phyloP scores from a whole-genome alignment of 2,113 vertebrate species.

The Rattus rattus region DNA sequence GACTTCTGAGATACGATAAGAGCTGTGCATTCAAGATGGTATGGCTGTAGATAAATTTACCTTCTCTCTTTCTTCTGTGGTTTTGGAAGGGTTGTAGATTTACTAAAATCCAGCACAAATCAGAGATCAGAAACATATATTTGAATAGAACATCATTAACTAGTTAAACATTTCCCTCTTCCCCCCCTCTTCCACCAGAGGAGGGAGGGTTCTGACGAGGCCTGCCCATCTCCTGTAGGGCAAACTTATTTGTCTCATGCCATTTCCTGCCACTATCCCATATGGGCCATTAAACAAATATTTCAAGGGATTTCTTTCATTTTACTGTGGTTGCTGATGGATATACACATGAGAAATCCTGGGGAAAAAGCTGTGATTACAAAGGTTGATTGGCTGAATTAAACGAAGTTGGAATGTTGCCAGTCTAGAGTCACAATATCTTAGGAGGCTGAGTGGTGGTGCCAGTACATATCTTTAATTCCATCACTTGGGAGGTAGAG shows the following conservation, averaged over 20 bases:
- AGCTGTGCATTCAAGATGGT: too few relatives aligned
- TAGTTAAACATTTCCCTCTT: background rate
- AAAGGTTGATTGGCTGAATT: background rate
- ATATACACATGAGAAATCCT: background rate
- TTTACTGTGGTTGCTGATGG: slow-evolving; percentile 25
- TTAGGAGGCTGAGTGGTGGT: background rate
- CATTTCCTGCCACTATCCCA: background rate
- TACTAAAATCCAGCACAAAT: background rate
- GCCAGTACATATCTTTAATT: background rate
- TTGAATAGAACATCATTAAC: background rate
- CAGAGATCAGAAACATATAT: background rate
- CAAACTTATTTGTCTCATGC: background rate
- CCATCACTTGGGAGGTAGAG: background rate
- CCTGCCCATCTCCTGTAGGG: background rate
- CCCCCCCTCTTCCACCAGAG: background rate
- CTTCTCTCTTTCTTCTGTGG: too few relatives aligned
- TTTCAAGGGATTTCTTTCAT: slow-evolving; percentile 8
- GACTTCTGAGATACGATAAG: background rate
- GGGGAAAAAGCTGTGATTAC: background rate
- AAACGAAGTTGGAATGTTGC: background rate
- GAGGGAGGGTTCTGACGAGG: background rate
- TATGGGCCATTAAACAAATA: slow-evolving; percentile 21
- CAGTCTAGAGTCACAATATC: too few relatives aligned
- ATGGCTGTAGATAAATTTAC: background rate
- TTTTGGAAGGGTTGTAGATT: background rate